phyloP scores from a whole-genome alignment of 2,113 vertebrate genomes.

The Thamnaconus septentrionalis region DNA sequence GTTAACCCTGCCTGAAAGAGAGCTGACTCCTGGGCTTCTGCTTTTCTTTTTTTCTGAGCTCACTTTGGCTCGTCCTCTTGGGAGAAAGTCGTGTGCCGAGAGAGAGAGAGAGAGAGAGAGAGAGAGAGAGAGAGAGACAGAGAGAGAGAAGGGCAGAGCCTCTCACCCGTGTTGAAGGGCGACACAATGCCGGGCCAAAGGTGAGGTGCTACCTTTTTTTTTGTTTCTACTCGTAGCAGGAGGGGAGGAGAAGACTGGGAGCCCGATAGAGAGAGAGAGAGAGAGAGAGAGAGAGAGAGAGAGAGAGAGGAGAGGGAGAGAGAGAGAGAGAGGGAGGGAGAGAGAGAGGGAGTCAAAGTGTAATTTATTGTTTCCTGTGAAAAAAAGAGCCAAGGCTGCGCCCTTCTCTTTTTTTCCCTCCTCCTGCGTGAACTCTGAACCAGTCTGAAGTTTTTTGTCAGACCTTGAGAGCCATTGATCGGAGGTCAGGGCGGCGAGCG shows the following conservation, averaged over 20 bases:
- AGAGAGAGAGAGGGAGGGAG: too few species aligned
- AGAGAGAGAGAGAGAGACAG: slow-evolving; percentile 1
- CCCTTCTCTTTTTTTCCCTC: slow-evolving; percentile 46
- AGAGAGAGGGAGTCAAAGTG: slow-evolving; percentile 58
- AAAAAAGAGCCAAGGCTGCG: slow-evolving; percentile 69
- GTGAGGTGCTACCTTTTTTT: slow-evolving; percentile 36
- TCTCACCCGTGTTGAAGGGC: slow-evolving; percentile 35
- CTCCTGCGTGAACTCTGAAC: slow-evolving; percentile 72
- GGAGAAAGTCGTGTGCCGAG: slow-evolving; percentile 41
- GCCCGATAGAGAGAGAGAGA: slow-evolving; percentile 1
- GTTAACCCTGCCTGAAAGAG: slow-evolving; percentile 66
- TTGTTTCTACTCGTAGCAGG: slow-evolving; percentile 1
- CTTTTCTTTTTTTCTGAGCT: slow-evolving; percentile 20
- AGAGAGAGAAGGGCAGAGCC: slow-evolving; percentile 14
- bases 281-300: slow-evolving; percentile 42
- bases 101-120: slow-evolving; percentile 1
- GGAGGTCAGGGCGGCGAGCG: slow-evolving; percentile 54
- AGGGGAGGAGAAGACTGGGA: slow-evolving; percentile 45
- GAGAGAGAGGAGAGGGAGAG: slow-evolving; percentile 44
- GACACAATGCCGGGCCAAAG: slow-evolving; percentile 35
- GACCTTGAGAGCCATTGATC: slow-evolving; percentile 55
- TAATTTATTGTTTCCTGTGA: slow-evolving; percentile 83
- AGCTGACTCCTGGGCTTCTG: slow-evolving; percentile 4
- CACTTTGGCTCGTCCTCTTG: slow-evolving; percentile 42
- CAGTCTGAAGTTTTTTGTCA: slow-evolving; percentile 57